These are phyloP conservation scores for Cheilosia vernalis DNA, from an alignment of 2,888 invertebrate genomes.

Conservation along the genomic window DNA sequence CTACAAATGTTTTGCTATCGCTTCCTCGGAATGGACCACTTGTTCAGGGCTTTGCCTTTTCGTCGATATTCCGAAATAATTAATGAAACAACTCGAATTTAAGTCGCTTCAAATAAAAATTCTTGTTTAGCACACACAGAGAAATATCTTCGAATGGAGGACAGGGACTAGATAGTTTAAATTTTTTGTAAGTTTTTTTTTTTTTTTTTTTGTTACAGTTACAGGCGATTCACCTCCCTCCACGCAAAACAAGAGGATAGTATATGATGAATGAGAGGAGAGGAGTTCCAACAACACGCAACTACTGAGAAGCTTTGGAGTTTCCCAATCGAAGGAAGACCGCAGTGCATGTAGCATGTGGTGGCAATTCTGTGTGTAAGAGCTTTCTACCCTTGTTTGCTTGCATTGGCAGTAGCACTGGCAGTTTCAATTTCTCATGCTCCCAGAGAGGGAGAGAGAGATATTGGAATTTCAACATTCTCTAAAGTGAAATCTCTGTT, in stretches of 20 bases:
- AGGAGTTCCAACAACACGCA: constrained; percentile 67
- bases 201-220: constrained; percentile 36
- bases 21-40: constrained; percentile 60
- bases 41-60: constrained; percentile 41
- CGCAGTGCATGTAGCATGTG: constrained; percentile 72
- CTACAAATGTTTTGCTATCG: constrained; percentile 60
- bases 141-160: constrained; percentile 53
- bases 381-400: constrained; percentile 57
- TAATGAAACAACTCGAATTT: constrained; percentile 37
- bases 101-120: constrained; percentile 30
- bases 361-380: constrained; percentile 47
- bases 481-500: constrained; percentile 41
- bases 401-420: neutral
- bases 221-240: constrained; percentile 71
- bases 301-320: constrained; percentile 70
- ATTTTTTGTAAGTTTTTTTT: too few relatives aligned
- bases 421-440: constrained; percentile 7
- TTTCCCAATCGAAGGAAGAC: constrained; percentile 70
- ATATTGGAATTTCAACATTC: constrained; percentile 45
- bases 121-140: constrained; percentile 29
- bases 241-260: constrained; percentile 51
- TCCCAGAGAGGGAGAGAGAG: constrained; percentile 18
- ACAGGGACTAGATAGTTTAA: constrained; percentile 61
- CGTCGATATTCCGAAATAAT: constrained; percentile 30
- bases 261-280: constrained; percentile 65